Evolutionary conservation across 2,113 vertebrate species (phyloP), one percentile per base, ranked within the genome.

Genomic region (Anas platyrhynchos): DNA sequence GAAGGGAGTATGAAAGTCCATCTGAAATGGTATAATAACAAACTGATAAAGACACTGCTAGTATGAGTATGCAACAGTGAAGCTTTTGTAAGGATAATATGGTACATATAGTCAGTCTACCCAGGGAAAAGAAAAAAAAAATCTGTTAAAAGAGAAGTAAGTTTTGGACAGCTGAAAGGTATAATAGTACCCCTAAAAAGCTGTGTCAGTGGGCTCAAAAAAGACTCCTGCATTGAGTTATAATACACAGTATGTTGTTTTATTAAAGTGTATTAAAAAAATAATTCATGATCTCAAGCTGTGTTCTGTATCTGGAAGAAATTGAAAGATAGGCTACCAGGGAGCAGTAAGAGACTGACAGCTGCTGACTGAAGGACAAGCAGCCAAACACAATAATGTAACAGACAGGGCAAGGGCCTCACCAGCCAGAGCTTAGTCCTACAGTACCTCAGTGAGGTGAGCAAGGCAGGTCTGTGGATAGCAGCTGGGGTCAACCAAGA

Each of bases 121-220:
- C 56, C 63, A 81, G 66, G 79, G 72, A 79, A 85, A 97, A 81
- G 17, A 48, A 48, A 18, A 75, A 41, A 41, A 41, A 41, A 72
- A 78, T 31, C 32, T 91, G 50, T 66, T 83, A 59, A 88, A 82
- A 82, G 81, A 74, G 78, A 76, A 87, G 12, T 55, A 59, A 50
- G 23, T 86, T 93, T 86, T 84, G 73, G n/a, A 73, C 41, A 89
- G 77, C 74, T 80, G 74, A 46, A 23, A 32, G 29, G 9, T 94
- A 55, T 67, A 86, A 76, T 29, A 69, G 61, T 73, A 29, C 31
- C 83, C 55, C 61, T 36, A 50, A 67, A 66, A 67, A 92, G 79
- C 88, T 96, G 78, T 80, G 82, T 93, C 87, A 92, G 29, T 92
- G 94, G 78, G 29, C 76, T 91, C 38, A 52, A 76, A 89, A 83